These are phyloP conservation scores for Atrichornis clamosus DNA, from an alignment of 2,113 vertebrate genomes.

Conservation along the genomic window DNA sequence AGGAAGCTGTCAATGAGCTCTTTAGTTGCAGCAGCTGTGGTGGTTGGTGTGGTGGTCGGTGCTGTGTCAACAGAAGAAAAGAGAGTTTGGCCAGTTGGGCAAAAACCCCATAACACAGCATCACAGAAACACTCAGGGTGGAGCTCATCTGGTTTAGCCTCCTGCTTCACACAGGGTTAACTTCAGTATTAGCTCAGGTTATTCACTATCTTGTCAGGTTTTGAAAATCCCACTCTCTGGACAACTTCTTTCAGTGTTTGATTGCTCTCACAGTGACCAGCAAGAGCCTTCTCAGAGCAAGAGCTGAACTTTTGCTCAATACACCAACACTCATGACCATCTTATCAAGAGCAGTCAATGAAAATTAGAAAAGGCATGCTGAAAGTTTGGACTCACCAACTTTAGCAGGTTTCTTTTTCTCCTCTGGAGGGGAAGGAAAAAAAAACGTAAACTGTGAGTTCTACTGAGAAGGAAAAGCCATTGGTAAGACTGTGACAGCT, in stretches of 20 bases:
- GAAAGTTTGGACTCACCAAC: slow-evolving; percentile 50
- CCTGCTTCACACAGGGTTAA: background rate
- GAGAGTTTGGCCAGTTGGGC: background rate
- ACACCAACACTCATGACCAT: background rate
- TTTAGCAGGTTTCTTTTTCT: slow-evolving; percentile 61
- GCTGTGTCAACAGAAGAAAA: background rate
- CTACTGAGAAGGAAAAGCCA: background rate
- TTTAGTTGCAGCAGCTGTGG: background rate
- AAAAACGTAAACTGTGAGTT: slow-evolving; percentile 14
- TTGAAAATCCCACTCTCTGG: background rate
- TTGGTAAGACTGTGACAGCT: background rate
- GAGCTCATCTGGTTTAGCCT: background rate
- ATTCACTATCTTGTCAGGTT: background rate
- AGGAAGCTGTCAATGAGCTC: slow-evolving; percentile 12
- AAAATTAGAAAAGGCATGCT: background rate
- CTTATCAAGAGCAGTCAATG: background rate
- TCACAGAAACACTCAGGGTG: background rate
- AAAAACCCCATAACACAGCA: background rate
- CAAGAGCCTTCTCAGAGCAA: background rate
- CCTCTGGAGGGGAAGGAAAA: background rate
- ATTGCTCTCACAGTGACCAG: background rate
- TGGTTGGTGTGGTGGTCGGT: background rate
- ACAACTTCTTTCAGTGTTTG: background rate
- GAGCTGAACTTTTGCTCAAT: background rate
- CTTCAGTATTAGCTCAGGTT: background rate